These are phyloP conservation scores for Labeo calbasu DNA, from an alignment of 2,797 vertebrate genomes.

Conservation along the genomic window DNA sequence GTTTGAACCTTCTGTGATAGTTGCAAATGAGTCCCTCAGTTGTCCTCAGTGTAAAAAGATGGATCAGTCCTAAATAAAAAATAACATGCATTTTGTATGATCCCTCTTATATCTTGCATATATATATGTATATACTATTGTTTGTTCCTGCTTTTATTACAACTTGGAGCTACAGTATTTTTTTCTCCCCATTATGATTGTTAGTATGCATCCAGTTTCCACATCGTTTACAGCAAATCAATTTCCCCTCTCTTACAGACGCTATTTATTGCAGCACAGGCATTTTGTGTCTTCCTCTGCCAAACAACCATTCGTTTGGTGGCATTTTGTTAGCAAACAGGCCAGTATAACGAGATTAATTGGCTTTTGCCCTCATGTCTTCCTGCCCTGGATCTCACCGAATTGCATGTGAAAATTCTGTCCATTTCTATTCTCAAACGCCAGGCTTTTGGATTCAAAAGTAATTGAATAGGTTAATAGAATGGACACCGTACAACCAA, in stretches of 20 bases:
- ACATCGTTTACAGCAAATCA: neutral
- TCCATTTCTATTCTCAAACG: constrained; percentile 12
- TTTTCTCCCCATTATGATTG: neutral
- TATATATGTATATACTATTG: no score
- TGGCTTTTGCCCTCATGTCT: neutral
- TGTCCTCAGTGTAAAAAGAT: no score
- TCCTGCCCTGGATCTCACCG: neutral
- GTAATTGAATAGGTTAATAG: constrained; percentile 45
- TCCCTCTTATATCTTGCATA: no score
- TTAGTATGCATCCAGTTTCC: neutral
- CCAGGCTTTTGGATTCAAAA: constrained; percentile 24
- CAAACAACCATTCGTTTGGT: neutral
- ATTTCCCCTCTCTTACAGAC: neutral
- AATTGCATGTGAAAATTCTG: neutral
- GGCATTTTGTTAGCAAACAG: constrained; percentile 23
- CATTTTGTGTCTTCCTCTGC: neutral
- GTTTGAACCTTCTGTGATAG: no score
- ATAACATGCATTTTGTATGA: no score
- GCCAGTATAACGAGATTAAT: neutral
- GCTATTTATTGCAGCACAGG: neutral
- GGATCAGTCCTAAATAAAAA: no score
- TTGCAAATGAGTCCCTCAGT: no score
- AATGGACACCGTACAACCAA: constrained; percentile 15
- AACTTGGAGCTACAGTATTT: neutral
- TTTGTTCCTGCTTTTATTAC: neutral